Percentiles rank a stretch among this genome's conserved stretches.
phyloP scores from a whole-genome alignment of 2,888 invertebrate genomes.

The Drosophila acutilabella region DNA sequence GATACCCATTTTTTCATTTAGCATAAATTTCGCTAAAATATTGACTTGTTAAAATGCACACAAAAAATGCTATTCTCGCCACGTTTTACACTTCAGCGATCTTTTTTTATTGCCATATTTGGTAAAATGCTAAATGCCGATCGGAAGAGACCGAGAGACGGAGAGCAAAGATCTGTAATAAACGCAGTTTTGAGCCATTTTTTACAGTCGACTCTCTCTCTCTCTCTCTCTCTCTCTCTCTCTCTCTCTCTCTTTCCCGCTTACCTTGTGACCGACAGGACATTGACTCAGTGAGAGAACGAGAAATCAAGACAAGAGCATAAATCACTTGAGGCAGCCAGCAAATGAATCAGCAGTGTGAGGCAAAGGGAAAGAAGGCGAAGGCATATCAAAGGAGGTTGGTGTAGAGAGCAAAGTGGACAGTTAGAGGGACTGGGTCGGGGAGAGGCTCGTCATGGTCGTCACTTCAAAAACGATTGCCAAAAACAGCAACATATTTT shows the following conservation, averaged over 20 bases:
- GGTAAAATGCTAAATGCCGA: slow-evolving; percentile 50
- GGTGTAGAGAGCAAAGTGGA: slow-evolving; percentile 25
- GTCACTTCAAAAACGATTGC: slow-evolving; percentile 69
- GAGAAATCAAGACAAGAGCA: slow-evolving; percentile 14
- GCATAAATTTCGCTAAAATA: slow-evolving; percentile 54
- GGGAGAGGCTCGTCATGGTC: slow-evolving; percentile 57
- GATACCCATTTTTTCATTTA: slow-evolving; percentile 34
- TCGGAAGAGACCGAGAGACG: slow-evolving; percentile 30
- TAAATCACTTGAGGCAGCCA: slow-evolving; percentile 35
- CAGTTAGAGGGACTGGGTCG: not conserved
- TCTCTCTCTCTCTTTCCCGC: too few relatives aligned
- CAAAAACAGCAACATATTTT: slow-evolving; percentile 66
- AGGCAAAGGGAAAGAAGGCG: not conserved
- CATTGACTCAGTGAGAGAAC: slow-evolving; percentile 59
- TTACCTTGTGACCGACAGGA: slow-evolving; percentile 41
- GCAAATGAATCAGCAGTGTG: slow-evolving; percentile 38
- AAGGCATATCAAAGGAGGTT: not conserved
- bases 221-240: not conserved
- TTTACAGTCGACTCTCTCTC: not conserved
- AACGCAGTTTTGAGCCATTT: slow-evolving; percentile 16
- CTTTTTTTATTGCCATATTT: slow-evolving; percentile 55
- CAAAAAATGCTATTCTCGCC: slow-evolving; percentile 32
- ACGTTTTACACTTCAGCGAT: slow-evolving; percentile 52
- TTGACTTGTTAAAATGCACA: slow-evolving; percentile 55
- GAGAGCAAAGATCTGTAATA: slow-evolving; percentile 18